These are phyloP conservation scores for Hyla sarda DNA, from an alignment of 2,113 vertebrate genomes.

Conservation along the genomic window DNA sequence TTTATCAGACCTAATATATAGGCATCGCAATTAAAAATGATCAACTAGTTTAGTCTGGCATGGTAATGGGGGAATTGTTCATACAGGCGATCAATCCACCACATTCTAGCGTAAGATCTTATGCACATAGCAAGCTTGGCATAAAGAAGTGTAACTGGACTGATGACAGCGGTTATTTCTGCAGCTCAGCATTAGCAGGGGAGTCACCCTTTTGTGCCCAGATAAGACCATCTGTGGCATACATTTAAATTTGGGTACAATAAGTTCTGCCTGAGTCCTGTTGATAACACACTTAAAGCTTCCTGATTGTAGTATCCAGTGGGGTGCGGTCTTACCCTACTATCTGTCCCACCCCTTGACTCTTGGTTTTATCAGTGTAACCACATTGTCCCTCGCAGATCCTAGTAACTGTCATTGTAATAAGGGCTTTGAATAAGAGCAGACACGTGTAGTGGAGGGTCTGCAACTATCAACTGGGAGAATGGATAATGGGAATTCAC, in stretches of 20 bases:
- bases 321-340: constrained; percentile 6
- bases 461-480: too few relatives aligned
- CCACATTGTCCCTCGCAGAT: constrained; percentile 27
- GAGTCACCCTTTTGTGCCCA: constrained; percentile 16
- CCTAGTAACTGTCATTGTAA: background rate
- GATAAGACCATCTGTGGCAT: background rate
- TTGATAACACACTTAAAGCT: constrained; percentile 26
- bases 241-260: background rate
- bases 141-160: background rate
- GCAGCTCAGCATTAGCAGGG: constrained; percentile 34
- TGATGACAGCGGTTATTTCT: background rate
- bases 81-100: too few relatives aligned
- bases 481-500: constrained; percentile 11
- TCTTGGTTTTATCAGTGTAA: constrained; percentile 19
- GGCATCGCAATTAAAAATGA: too few relatives aligned
- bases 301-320: background rate
- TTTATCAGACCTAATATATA: too few relatives aligned
- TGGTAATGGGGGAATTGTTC: too few relatives aligned
- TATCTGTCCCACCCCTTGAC: background rate
- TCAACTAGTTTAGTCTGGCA: too few relatives aligned
- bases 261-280: background rate
- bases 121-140: background rate
- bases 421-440: background rate
- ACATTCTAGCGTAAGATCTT: too few relatives aligned
- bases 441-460: background rate